A percentile compares a stretch with the other conserved stretches of the same genome.
These are phyloP conservation scores for Phthorimaea operculella DNA, from an alignment of 1,140 invertebrate genomes.

Conservation along the genomic window DNA sequence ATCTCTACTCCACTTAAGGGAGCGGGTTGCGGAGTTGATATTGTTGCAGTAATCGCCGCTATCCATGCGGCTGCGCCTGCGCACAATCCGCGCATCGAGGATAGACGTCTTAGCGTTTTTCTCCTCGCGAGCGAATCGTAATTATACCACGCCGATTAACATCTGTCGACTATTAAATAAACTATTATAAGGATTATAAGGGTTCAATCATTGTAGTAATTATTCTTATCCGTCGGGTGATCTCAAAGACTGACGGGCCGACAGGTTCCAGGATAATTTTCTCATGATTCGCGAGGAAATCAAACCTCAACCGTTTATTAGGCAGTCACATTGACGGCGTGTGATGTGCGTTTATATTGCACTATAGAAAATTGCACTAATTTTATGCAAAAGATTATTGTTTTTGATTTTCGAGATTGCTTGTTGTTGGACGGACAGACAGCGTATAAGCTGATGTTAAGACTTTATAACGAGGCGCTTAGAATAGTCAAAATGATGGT, in stretches of 20 bases:
- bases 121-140: slow-evolving; percentile 58
- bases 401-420: not conserved
- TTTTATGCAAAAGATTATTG: not conserved
- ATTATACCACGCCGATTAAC: slow-evolving; percentile 63
- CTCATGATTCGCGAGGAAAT: slow-evolving; percentile 64
- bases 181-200: slow-evolving; percentile 52
- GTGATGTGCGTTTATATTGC: slow-evolving; percentile 43
- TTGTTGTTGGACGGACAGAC: no score
- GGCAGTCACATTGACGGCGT: slow-evolving; percentile 54
- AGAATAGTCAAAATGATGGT: no score
- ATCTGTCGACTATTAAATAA: slow-evolving; percentile 67
- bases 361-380: not conserved
- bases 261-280: slow-evolving; percentile 52
- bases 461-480: no score
- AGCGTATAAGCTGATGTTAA: no score
- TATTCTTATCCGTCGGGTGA: slow-evolving; percentile 66
- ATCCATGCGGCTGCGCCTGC: slow-evolving; percentile 9
- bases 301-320: slow-evolving; percentile 56
- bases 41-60: slow-evolving; percentile 23
- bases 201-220: slow-evolving; percentile 66
- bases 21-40: slow-evolving; percentile 5
- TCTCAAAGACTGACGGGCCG: slow-evolving; percentile 47
- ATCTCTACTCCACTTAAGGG: not conserved
- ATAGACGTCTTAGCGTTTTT: slow-evolving; percentile 42
- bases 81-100: slow-evolving; percentile 5